Evolutionary conservation across 2,888 invertebrate genomes (phyloP).

Genomic region (Drosophila longiperda): DNA sequence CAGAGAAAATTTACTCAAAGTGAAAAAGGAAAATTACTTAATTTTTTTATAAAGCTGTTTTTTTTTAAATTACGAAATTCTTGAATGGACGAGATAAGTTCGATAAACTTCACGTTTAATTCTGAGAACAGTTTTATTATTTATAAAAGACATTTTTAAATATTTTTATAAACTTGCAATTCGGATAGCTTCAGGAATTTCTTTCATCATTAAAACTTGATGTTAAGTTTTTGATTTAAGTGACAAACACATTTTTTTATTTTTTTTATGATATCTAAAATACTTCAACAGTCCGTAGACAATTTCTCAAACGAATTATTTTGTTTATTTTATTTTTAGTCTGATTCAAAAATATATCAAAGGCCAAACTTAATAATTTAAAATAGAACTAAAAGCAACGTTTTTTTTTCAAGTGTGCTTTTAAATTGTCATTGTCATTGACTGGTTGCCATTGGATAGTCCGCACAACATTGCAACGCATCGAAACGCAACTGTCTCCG

Average conservation of each 20-base stretch:
- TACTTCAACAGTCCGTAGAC: background rate
- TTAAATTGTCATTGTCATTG: constrained; percentile 17
- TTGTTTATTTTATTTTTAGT: background rate
- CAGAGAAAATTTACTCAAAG: constrained; percentile 1
- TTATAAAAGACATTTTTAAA: too few species aligned
- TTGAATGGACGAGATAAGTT: background rate
- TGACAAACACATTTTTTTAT: background rate
- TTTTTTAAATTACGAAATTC: background rate
- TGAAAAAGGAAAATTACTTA: background rate
- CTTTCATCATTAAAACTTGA: background rate
- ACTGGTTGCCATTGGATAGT: constrained; percentile 75
- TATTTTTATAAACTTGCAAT: background rate
- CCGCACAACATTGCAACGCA: constrained; percentile 51
- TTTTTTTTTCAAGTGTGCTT: constrained; percentile 8
- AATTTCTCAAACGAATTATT: background rate
- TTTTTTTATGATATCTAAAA: background rate
- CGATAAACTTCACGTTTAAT: too few species aligned
- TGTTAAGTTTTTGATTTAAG: background rate
- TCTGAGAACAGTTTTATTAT: too few species aligned
- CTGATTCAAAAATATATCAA: background rate
- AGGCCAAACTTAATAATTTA: background rate
- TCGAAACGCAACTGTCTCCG: constrained; percentile 20
- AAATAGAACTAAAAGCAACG: background rate
- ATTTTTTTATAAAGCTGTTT: too few species aligned
- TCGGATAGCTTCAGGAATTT: background rate